These are phyloP conservation scores for Leucozona laternaria DNA, from an alignment of 2,888 invertebrate genomes.

Conservation along the genomic window DNA sequence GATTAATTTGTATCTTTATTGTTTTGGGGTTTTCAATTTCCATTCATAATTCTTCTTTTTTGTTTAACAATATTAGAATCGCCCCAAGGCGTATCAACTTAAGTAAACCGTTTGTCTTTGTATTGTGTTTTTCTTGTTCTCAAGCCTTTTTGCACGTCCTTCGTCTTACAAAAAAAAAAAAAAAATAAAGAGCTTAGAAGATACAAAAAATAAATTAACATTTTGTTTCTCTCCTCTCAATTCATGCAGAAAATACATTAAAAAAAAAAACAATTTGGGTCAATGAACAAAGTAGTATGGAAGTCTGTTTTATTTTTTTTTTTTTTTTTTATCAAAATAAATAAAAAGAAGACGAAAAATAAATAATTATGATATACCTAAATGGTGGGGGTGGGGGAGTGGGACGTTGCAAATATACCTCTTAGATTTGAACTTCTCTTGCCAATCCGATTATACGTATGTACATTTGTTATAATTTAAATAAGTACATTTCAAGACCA, in stretches of 20 bases:
- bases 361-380: neutral
- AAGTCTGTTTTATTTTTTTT: no score
- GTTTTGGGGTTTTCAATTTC: neutral
- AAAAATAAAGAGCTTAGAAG: neutral
- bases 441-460: neutral
- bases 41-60: neutral
- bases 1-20: neutral
- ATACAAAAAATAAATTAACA: conserved; percentile 32
- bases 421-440: conserved; percentile 3
- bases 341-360: neutral
- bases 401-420: neutral
- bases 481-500: neutral
- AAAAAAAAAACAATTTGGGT: conserved; percentile 8
- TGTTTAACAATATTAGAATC: neutral
- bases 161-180: neutral
- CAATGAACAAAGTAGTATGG: conserved; percentile 7
- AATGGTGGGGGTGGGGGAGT: no score
- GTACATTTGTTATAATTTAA: neutral
- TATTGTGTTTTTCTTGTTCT: neutral
- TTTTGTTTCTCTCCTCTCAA: conserved; percentile 14
- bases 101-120: neutral
- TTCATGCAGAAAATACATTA: neutral
- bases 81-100: neutral
- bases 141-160: conserved; percentile 15
- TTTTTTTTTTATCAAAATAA: neutral